phyloP scores from a whole-genome alignment of 2,113 vertebrate species.

The Oceanites oceanicus region DNA sequence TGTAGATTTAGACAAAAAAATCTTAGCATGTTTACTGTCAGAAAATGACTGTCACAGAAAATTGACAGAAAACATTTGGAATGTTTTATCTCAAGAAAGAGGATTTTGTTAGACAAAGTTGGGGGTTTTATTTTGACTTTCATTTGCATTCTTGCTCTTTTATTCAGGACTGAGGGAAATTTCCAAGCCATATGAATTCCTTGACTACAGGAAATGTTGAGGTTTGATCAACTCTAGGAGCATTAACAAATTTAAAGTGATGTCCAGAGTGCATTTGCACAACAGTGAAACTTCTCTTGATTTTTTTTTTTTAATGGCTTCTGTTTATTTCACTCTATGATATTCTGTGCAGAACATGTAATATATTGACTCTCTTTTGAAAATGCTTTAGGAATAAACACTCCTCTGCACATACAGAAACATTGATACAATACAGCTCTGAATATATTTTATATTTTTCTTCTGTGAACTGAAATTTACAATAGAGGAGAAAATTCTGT shows the following conservation, averaged over 20 bases:
- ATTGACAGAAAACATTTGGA: background rate
- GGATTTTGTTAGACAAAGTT: background rate
- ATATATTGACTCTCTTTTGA: background rate
- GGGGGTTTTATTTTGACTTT: background rate
- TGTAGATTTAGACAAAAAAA: background rate
- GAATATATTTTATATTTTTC: background rate
- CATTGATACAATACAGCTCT: background rate
- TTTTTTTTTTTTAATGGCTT: background rate
- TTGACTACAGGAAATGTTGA: background rate
- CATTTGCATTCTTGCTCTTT: background rate
- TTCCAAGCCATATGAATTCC: background rate
- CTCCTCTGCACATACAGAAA: background rate
- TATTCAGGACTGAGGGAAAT: background rate
- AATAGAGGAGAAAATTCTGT: background rate
- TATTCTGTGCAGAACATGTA: background rate
- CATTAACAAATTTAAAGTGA: background rate
- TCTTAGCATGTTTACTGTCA: background rate
- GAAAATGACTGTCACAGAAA: background rate
- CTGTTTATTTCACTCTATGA: background rate
- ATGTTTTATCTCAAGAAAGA: background rate
- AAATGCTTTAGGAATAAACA: background rate
- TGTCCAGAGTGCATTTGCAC: background rate
- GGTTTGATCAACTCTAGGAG: background rate
- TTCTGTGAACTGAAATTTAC: background rate
- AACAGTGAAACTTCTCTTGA: background rate